These are phyloP conservation scores for Nemurella pictetii DNA, from an alignment of 2,888 invertebrate species.

Conservation along the genomic window DNA sequence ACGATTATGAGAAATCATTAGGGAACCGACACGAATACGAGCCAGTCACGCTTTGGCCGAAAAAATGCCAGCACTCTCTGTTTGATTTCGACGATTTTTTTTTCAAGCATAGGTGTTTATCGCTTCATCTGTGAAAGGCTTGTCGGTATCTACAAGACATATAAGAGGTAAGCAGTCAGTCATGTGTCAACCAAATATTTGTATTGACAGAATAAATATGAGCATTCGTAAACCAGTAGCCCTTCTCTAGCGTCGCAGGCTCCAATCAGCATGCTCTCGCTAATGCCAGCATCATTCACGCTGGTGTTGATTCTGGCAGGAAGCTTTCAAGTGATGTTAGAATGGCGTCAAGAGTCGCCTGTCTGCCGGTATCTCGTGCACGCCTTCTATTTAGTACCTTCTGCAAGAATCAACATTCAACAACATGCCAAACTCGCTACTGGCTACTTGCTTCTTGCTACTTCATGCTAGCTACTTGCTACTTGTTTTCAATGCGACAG, in stretches of 20 bases:
- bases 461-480: no score
- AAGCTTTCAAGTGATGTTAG: constrained; percentile 2
- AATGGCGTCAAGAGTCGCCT: background rate
- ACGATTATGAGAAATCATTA: background rate
- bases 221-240: constrained; percentile 22
- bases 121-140: constrained; percentile 17
- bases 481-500: no score
- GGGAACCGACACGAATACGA: background rate
- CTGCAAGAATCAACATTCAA: background rate
- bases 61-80: background rate
- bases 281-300: background rate
- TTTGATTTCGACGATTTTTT: background rate
- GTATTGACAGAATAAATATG: constrained; percentile 26
- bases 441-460: no score
- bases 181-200: constrained; percentile 20
- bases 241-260: background rate
- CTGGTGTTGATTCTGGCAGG: background rate
- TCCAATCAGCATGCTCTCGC: constrained; percentile 14
- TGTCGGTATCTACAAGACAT: background rate
- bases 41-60: background rate
- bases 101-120: background rate
- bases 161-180: constrained; percentile 3
- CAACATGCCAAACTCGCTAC: no score
- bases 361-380: background rate
- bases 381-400: constrained; percentile 15